A percentile compares a stretch with the other conserved stretches of the same genome.
Conservation (phyloP, 1,140 invertebrate genomes). For the Lysiphlebus fabarum region DNA sequence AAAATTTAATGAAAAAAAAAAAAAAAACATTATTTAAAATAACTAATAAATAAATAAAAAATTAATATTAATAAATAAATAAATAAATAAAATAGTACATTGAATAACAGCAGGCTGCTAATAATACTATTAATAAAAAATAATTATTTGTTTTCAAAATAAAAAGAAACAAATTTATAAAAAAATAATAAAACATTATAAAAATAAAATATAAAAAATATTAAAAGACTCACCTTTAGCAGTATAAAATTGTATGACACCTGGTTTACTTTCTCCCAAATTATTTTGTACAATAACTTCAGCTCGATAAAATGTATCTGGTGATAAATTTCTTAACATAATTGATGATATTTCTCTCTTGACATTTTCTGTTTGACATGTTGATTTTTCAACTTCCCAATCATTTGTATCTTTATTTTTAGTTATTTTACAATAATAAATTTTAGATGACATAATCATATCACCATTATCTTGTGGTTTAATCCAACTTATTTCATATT, state of each 20-base stretch:
- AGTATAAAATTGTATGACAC: conserved; percentile 74
- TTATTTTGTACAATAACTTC: conserved; percentile 81
- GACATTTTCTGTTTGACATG: conserved; percentile 59
- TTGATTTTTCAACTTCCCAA: conserved; percentile 61
- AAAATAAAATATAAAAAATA: conserved; percentile 11
- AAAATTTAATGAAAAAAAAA: too few species aligned
- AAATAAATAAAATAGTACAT: too few species aligned
- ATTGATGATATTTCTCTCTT: conserved; percentile 62
- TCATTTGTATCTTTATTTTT: conserved; percentile 60
- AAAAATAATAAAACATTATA: conserved; percentile 21
- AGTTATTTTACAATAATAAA: conserved; percentile 70
- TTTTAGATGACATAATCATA: conserved; percentile 77
- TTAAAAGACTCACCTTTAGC: conserved; percentile 72
- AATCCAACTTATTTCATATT: conserved; percentile 78
- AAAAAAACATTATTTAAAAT: too few species aligned
- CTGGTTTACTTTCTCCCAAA: conserved; percentile 75
- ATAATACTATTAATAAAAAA: neutral
- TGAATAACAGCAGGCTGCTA: conserved; percentile 18
- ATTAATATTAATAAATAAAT: too few species aligned
- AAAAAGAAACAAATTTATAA: conserved; percentile 8
- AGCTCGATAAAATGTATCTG: conserved; percentile 77
- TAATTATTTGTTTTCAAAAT: too few species aligned
- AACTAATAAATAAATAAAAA: too few species aligned
- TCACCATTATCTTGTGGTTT: conserved; percentile 84
- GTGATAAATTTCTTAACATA: conserved; percentile 64